Conservation (phyloP, 2,797 vertebrate species). For the Spinus olivaceus region DNA sequence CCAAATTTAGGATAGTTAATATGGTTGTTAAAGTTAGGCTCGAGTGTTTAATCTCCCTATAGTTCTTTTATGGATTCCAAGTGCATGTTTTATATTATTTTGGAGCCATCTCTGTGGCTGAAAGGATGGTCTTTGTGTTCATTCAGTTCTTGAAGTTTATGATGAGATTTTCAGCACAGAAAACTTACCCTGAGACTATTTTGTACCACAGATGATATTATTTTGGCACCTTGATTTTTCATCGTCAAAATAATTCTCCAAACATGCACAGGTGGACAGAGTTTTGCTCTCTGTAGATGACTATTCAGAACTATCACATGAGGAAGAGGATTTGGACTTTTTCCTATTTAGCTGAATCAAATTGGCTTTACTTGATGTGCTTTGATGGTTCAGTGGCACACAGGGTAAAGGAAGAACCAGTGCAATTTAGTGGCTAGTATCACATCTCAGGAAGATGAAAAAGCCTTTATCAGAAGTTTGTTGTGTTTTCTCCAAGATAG, state of each 20-base stretch:
- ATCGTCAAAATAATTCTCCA: neutral
- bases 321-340: neutral
- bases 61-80: neutral
- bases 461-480: neutral
- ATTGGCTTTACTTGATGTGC: neutral
- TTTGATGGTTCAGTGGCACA: neutral
- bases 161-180: slow-evolving; percentile 1
- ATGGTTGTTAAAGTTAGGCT: neutral
- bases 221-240: slow-evolving; percentile 9
- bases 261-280: neutral
- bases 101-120: neutral
- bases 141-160: neutral
- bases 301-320: neutral
- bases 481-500: neutral
- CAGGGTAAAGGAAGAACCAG: neutral
- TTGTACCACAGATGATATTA: neutral
- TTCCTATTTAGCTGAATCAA: neutral
- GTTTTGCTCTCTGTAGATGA: neutral
- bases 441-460: neutral
- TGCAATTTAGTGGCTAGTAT: neutral
- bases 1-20: neutral
- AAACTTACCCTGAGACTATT: neutral
- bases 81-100: neutral
- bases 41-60: neutral
- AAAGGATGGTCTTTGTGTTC: neutral